phyloP scores from a whole-genome alignment of 2,797 vertebrate genomes.

The Chrosomus eos region DNA sequence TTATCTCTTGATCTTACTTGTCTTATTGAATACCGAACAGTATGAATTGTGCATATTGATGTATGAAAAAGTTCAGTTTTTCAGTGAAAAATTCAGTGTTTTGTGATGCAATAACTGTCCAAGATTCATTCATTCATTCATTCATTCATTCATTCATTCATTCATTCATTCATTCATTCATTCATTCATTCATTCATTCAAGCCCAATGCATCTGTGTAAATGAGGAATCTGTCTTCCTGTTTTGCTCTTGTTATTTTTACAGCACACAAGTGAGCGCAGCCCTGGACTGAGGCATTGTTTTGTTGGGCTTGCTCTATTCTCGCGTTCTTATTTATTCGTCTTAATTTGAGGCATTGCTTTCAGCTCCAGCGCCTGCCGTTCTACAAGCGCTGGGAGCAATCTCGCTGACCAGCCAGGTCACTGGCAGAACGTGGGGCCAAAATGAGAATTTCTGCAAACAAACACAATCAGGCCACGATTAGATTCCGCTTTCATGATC shows the following conservation, averaged over 20 bases:
- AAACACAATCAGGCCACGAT: slow-evolving; percentile 82
- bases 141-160: too few relatives aligned
- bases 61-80: too few relatives aligned
- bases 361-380: slow-evolving; percentile 59
- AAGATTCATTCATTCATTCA: too few relatives aligned
- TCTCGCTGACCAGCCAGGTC: slow-evolving; percentile 61
- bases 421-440: slow-evolving; percentile 61
- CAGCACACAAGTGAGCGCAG: slow-evolving; percentile 1
- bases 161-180: not conserved
- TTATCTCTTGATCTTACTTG: not conserved
- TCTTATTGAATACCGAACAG: slow-evolving; percentile 9
- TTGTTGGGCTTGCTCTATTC: slow-evolving; percentile 37
- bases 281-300: slow-evolving; percentile 45
- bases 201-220: not conserved
- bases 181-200: not conserved
- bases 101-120: too few relatives aligned
- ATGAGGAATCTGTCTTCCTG: slow-evolving; percentile 18
- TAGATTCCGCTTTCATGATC: slow-evolving; percentile 83
- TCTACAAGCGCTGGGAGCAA: slow-evolving; percentile 60
- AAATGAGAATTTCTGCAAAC: slow-evolving; percentile 84
- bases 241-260: slow-evolving; percentile 34
- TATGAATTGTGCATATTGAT: not conserved
- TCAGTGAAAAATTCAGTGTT: too few relatives aligned
- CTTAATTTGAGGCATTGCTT: slow-evolving; percentile 56
- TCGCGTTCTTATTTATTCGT: slow-evolving; percentile 53